Base-by-base conservation (phyloP, 2,797 vertebrate genomes). In the Pelochelys cantorii region DNA sequence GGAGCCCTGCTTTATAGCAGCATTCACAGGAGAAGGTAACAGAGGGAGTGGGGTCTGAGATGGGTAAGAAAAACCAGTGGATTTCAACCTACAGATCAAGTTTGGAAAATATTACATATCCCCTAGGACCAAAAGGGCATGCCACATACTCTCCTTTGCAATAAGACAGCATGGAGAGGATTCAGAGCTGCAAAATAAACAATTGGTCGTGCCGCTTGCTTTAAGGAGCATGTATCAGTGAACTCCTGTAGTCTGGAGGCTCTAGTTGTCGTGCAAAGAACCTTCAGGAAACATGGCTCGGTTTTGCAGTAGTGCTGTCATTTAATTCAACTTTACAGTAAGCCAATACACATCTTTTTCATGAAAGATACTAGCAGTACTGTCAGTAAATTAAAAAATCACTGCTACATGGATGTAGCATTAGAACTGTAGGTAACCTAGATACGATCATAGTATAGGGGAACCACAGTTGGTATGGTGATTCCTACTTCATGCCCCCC, bases 41-140 rank as follows among this genome's bases (percentile, higher is more conserved):
- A 53, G 85, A 92, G 79, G 79, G 79, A 90, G 79, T 5, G 74
- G 31, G 77, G 56, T 81, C 81, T 93, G 53, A 86, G 90, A 93
- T 55, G 17, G 5, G 22, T 34, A 20, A 71, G 17, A 8, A 81
- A 86, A 56, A 79, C 27, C 11, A 60, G n/a, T 60, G 4, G 34
- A 74, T 87, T 94, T 91, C 84, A 42, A 88, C 79, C 25, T 74
- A 4, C 31, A 4, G 42, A 8, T 92, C 89, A 42, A 3, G 94
- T 31, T 74, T 92, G 79, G 48, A 91, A 37, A 89, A 27, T 42
- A 75, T 68, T 75, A 62, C 59, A 54, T 27, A 48, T 27, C 48
- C 10, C 27, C 74, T 77, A 74, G 15, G 56, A 86, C 12, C 48
- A 1, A 71, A 22, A 9, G 37, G 85, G 55, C 4, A n/a, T 34